Evolutionary conservation across 2,113 vertebrate genomes (phyloP).

Genomic region (Machaerirhynchus nigripectus): DNA sequence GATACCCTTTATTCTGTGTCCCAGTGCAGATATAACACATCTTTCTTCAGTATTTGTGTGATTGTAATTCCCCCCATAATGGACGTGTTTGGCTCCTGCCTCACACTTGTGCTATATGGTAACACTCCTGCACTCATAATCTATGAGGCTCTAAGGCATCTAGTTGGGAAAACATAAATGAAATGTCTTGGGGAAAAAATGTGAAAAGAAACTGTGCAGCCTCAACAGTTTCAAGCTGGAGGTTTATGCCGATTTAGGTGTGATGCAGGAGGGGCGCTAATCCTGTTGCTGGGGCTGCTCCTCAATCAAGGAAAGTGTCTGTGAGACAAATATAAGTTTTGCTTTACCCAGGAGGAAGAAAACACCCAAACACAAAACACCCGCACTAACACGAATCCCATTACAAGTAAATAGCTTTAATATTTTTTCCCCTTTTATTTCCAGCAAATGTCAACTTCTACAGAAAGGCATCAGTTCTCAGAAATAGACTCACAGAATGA

Average conservation of each 20-base stretch:
- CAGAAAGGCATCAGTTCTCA: neutral
- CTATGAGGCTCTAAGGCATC: neutral
- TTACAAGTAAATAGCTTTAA: neutral
- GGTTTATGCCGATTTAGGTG: neutral
- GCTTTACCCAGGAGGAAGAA: neutral
- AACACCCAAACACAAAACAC: neutral
- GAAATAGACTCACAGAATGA: neutral
- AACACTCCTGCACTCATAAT: neutral
- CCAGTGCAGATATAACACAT: neutral
- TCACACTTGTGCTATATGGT: neutral
- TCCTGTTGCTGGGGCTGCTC: neutral
- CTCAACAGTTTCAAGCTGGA: neutral
- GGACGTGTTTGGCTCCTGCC: neutral
- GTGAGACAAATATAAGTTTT: neutral
- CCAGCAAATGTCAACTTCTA: neutral
- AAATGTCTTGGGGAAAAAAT: neutral
- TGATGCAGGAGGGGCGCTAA: neutral
- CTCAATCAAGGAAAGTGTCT: neutral
- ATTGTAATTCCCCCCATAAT: neutral
- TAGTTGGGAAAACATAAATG: neutral
- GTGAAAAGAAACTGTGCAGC: neutral
- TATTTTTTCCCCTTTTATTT: neutral
- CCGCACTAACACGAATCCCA: neutral
- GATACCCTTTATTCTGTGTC: neutral
- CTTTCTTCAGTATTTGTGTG: neutral